Percentiles rank a stretch among this genome's conserved stretches.
Conservation (phyloP, 1,140 invertebrate species). For the Camponotus vicinus region DNA sequence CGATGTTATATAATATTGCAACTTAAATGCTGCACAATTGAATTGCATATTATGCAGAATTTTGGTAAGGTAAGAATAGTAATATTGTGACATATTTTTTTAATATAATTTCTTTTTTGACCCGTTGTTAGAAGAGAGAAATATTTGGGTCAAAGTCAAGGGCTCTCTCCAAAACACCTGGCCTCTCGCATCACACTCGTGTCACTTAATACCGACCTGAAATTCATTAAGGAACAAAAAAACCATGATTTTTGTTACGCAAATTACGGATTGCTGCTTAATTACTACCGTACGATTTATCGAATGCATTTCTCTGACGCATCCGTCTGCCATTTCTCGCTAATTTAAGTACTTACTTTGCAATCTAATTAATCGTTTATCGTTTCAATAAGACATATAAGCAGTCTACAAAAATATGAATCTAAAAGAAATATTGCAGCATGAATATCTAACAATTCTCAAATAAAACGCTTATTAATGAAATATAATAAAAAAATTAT, state of each 20-base stretch:
- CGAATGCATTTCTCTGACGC: constrained; percentile 75
- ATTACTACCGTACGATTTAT: constrained; percentile 80
- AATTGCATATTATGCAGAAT: constrained; percentile 68
- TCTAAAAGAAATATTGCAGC: constrained; percentile 34
- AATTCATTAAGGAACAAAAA: constrained; percentile 86
- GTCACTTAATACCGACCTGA: constrained; percentile 87
- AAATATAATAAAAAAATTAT: no score
- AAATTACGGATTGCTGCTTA: constrained; percentile 80
- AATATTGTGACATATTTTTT: constrained; percentile 79
- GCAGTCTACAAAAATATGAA: constrained; percentile 75
- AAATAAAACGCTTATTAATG: not conserved
- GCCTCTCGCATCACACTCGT: constrained; percentile 85
- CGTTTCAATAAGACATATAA: constrained; percentile 68
- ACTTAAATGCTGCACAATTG: constrained; percentile 63
- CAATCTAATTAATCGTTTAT: constrained; percentile 52
- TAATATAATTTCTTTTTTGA: constrained; percentile 70
- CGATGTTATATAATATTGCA: constrained; percentile 64
- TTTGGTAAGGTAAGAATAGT: constrained; percentile 82
- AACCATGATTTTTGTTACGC: constrained; percentile 84
- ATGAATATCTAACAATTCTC: not conserved
- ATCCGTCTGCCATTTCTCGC: constrained; percentile 72
- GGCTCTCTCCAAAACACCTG: constrained; percentile 84
- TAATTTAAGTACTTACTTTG: constrained; percentile 74
- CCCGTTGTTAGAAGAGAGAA: constrained; percentile 84
- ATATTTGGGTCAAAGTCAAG: constrained; percentile 83